Conservation (phyloP, 2,113 vertebrate genomes). For the Tetrao urogallus region DNA sequence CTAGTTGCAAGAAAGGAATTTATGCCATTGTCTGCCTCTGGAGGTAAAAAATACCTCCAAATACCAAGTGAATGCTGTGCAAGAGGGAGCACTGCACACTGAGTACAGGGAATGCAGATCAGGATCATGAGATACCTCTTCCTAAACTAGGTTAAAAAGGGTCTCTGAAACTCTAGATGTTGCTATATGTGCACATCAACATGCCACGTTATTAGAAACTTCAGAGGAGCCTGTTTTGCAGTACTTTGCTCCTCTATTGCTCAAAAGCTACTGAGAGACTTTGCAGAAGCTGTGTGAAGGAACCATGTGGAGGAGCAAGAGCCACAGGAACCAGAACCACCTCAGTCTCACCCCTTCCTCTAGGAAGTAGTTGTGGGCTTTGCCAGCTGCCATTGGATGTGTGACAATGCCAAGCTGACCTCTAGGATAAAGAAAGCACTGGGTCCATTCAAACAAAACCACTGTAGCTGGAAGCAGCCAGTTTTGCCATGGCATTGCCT, state of each 20-base stretch:
- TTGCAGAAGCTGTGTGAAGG: background rate
- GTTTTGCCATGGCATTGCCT: background rate
- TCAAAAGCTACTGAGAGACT: background rate
- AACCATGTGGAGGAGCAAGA: background rate
- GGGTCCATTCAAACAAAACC: background rate
- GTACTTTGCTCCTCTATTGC: background rate
- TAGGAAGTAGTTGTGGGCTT: background rate
- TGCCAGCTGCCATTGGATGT: background rate
- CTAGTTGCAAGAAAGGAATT: background rate
- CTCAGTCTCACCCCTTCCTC: background rate
- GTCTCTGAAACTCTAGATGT: background rate
- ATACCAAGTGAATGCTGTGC: background rate
- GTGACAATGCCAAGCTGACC: background rate
- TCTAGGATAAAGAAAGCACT: background rate
- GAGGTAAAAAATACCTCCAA: background rate
- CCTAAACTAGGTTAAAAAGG: background rate
- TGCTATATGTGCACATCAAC: background rate
- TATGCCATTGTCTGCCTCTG: background rate
- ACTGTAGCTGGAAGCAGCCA: background rate
- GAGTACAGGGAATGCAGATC: background rate
- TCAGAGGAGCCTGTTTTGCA: background rate
- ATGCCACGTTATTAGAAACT: background rate
- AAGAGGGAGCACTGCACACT: background rate
- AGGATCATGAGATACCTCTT: background rate
- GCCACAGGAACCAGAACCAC: background rate